Base-by-base conservation (phyloP, 2,797 vertebrate genomes). In the Poeciliopsis turneri region DNA sequence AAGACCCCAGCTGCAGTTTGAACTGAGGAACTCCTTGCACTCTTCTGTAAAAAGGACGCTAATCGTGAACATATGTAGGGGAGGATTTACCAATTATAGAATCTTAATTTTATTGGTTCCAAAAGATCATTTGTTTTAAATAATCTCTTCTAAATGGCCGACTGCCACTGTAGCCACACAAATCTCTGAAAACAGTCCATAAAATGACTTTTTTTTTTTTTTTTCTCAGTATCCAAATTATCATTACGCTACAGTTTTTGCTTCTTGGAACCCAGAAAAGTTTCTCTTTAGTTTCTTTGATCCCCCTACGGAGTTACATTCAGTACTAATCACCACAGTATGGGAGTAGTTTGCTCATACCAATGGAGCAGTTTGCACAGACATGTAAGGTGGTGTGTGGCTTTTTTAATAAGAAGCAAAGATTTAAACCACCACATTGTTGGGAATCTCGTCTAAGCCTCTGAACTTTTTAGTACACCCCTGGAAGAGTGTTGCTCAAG, bases 71-170 rank as follows among this genome's bases (percentile, higher is more conserved):
- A n/a, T 41, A 46, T 1, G 12, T 46, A 41, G 28, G 30, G 25
- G 33, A 55, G 49, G 45, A 74, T 72, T 71, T 51, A 61, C 61
- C 70, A 76, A 49, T 23, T 68, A 72, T 20, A 57, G 55, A 64
- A n/a, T 18, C 47, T 25, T 15, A 61, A 69, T 68, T 39, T 53
- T 66, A 2, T 15, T 69, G 18, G 16, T 25, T 41, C 3, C 36
- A 15, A 13, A 72, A 18, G 53, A 39, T 4, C 66, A 73, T 68
- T 81, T 69, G 39, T 20, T 55, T 36, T 16, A 75, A 53, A 71
- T 57, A 45, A 46, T 51, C 33, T 72, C 41, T 30, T 18, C 18
- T 39, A 51, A 49, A 28, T 49, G 18, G 36, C 4, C 13, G n/a
- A 76, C 39, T 68, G 43, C 11, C 9, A 68, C 45, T 15, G 13